Conservation (phyloP, 2,113 vertebrate species). For the Uria aalge region DNA sequence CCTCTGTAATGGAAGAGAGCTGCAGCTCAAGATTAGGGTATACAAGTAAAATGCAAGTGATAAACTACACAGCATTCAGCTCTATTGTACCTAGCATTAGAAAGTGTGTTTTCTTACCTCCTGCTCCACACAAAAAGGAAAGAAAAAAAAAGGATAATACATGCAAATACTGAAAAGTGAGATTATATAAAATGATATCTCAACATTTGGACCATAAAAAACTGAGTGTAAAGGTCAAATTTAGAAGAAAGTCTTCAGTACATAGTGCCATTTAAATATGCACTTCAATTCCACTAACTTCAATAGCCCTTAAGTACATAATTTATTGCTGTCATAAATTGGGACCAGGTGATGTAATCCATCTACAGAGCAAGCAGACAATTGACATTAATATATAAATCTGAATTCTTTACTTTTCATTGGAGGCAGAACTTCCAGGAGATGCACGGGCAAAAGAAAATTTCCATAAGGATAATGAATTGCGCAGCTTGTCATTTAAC, state of each 20-base stretch:
- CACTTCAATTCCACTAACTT: not conserved
- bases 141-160: not conserved
- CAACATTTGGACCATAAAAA: not conserved
- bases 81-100: not conserved
- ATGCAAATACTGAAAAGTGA: slow-evolving; percentile 19
- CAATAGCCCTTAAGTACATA: not conserved
- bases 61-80: not conserved
- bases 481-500: not conserved
- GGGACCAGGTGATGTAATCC: not conserved
- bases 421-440: not conserved
- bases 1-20: not conserved
- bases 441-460: not conserved
- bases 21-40: not conserved
- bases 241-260: not conserved
- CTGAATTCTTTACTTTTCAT: not conserved
- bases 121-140: not conserved
- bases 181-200: not conserved
- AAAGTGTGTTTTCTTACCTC: not conserved
- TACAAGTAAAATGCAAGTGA: not conserved
- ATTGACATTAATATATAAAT: not conserved
- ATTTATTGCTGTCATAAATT: not conserved
- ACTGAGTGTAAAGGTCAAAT: not conserved
- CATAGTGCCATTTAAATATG: not conserved
- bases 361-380: not conserved
- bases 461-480: not conserved